Percentiles rank a stretch among this genome's conserved stretches.
Evolutionary conservation across 2,888 invertebrate genomes (phyloP).

Genomic region (Pyrgus malvae): DNA sequence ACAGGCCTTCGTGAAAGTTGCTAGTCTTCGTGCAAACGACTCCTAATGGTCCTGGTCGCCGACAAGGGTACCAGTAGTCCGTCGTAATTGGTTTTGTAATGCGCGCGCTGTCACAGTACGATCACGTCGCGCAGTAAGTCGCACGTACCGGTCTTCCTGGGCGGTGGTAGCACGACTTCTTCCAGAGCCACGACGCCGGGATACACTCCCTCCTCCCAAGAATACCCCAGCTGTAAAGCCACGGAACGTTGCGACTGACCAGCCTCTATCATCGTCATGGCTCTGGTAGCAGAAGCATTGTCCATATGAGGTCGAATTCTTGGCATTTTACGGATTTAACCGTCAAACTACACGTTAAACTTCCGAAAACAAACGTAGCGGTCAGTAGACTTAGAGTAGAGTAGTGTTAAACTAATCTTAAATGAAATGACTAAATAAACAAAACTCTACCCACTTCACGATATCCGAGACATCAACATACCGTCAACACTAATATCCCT

Average conservation of each 20-base stretch:
- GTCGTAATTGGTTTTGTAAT: constrained; percentile 1
- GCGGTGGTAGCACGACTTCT: not conserved
- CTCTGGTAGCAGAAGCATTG: too few relatives aligned
- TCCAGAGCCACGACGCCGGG: not conserved
- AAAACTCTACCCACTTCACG: not conserved
- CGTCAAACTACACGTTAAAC: too few relatives aligned
- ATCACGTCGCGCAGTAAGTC: not conserved
- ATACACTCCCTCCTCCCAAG: not conserved
- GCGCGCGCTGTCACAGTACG: not conserved
- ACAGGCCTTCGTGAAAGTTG: not conserved
- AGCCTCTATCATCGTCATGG: too few relatives aligned
- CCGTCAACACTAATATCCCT: constrained; percentile 14
- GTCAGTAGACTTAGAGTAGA: too few relatives aligned
- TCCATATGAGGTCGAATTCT: too few relatives aligned
- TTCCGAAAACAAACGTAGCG: too few relatives aligned
- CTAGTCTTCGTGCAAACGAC: not conserved
- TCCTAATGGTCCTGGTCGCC: not conserved
- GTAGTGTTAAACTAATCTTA: too few relatives aligned
- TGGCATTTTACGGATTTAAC: too few relatives aligned
- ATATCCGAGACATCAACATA: too few relatives aligned
- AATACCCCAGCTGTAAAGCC: not conserved
- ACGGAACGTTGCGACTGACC: not conserved
- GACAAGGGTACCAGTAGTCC: not conserved
- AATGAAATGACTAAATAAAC: not conserved
- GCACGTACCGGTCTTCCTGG: constrained; percentile 1